Evolutionary conservation across 1,140 invertebrate species (phyloP).

Genomic region (Neodiprion virginianus): DNA sequence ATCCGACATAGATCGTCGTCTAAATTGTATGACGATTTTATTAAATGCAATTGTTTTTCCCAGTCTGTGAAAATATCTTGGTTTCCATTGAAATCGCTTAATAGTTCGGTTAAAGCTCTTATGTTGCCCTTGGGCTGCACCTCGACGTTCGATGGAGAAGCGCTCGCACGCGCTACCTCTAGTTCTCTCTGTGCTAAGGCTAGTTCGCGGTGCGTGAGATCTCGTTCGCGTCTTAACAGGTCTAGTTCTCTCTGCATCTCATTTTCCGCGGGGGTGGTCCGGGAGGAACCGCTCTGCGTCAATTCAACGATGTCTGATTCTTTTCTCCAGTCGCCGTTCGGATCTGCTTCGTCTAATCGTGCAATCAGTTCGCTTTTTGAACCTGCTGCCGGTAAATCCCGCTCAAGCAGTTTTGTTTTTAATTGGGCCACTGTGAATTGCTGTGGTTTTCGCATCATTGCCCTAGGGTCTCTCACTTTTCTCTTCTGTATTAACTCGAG

Average conservation of each 20-base stretch:
- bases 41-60: constrained; percentile 16
- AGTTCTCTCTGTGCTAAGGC: too few species aligned
- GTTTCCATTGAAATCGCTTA: constrained; percentile 12
- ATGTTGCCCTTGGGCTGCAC: constrained; percentile 1
- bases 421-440: constrained; percentile 1
- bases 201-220: too few species aligned
- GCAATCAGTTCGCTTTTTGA: constrained; percentile 18
- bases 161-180: too few species aligned
- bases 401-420: constrained; percentile 12
- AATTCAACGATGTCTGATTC: not conserved
- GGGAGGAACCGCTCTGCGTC: too few species aligned
- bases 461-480: too few species aligned
- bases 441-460: too few species aligned
- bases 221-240: too few species aligned
- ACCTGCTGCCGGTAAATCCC: constrained; percentile 12
- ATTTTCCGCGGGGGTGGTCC: too few species aligned
- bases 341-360: constrained; percentile 15
- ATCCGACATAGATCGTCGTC: not conserved
- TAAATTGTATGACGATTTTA: constrained; percentile 8
- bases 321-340: constrained; percentile 18
- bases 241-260: too few species aligned
- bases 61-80: constrained; percentile 16
- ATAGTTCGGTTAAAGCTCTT: constrained; percentile 3
- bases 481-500: constrained; percentile 9
- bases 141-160: too few species aligned